A percentile compares a stretch with the other conserved stretches of the same genome.
These are phyloP conservation scores for Mustela lutreola DNA, from an alignment of 2,113 vertebrate species.

Conservation along the genomic window DNA sequence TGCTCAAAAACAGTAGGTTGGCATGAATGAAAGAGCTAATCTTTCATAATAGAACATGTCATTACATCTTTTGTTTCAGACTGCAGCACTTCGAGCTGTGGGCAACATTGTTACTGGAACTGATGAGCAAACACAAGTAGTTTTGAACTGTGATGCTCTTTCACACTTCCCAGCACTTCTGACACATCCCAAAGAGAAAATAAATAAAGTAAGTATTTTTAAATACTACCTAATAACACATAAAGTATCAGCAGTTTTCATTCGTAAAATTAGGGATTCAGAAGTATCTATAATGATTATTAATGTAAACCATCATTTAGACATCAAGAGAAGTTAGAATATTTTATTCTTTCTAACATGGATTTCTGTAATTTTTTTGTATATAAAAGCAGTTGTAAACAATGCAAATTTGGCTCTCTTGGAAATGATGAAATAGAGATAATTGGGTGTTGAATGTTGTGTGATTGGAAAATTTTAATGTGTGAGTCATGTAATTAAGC, in stretches of 20 bases:
- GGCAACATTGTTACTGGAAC: slow-evolving; percentile 99
- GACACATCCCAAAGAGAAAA: slow-evolving; percentile 99
- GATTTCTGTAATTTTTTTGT: slow-evolving; percentile 4
- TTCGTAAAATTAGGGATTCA: slow-evolving; percentile 12
- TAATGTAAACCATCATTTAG: slow-evolving; percentile 45
- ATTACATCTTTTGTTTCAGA: slow-evolving; percentile 87
- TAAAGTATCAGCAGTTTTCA: slow-evolving; percentile 33
- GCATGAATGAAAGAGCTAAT: not conserved
- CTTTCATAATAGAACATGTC: not conserved
- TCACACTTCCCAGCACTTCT: slow-evolving; percentile 97
- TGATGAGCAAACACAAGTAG: slow-evolving; percentile 98
- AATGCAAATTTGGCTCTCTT: slow-evolving; percentile 80
- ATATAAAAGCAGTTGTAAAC: not conserved
- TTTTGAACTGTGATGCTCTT: slow-evolving; percentile 98
- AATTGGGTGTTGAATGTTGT: slow-evolving; percentile 85
- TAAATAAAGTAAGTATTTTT: slow-evolving; percentile 95
- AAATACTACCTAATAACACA: not conserved
- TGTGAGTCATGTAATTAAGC: not conserved
- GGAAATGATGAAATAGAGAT: slow-evolving; percentile 95
- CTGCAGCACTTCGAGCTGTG: slow-evolving; percentile 97
- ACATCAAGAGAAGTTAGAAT: slow-evolving; percentile 1
- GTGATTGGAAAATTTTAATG: slow-evolving; percentile 56
- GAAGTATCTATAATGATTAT: not conserved
- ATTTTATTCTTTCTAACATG: not conserved
- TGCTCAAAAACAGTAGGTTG: not conserved